These are phyloP conservation scores for Coenonympha arcania DNA, from an alignment of 2,888 invertebrate genomes.

Conservation along the genomic window DNA sequence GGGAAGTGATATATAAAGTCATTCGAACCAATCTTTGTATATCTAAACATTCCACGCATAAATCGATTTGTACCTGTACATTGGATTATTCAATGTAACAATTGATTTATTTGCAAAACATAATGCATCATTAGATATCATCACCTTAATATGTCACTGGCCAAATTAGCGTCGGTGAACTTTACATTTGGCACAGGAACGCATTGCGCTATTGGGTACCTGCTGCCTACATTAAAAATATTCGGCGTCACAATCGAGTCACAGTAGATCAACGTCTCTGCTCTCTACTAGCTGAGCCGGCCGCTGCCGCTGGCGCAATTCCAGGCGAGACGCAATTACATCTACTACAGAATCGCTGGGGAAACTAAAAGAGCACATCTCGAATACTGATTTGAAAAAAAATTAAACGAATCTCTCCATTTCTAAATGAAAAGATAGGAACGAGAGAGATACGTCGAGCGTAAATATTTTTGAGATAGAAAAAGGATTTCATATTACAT, in stretches of 20 bases:
- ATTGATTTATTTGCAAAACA: background rate
- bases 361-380: conserved; percentile 8
- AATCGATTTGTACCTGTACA: too few relatives aligned
- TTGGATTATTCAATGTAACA: too few relatives aligned
- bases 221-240: conserved; percentile 74
- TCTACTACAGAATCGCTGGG: conserved; percentile 17
- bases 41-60: too few relatives aligned
- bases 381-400: background rate
- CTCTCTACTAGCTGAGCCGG: too few relatives aligned
- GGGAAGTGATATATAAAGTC: too few relatives aligned
- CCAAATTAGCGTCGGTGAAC: conserved; percentile 73
- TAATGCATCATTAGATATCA: conserved; percentile 9
- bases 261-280: conserved; percentile 49
- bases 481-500: too few relatives aligned
- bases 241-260: conserved; percentile 70
- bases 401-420: background rate
- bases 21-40: too few relatives aligned
- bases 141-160: conserved; percentile 59
- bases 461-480: too few relatives aligned
- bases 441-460: too few relatives aligned
- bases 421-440: too few relatives aligned
- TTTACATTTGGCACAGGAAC: conserved; percentile 70
- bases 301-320: conserved; percentile 59
- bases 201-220: conserved; percentile 64
- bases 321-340: conserved; percentile 45